These are phyloP conservation scores for Watsonalla cultraria DNA, from an alignment of 2,888 invertebrate species.

Conservation along the genomic window DNA sequence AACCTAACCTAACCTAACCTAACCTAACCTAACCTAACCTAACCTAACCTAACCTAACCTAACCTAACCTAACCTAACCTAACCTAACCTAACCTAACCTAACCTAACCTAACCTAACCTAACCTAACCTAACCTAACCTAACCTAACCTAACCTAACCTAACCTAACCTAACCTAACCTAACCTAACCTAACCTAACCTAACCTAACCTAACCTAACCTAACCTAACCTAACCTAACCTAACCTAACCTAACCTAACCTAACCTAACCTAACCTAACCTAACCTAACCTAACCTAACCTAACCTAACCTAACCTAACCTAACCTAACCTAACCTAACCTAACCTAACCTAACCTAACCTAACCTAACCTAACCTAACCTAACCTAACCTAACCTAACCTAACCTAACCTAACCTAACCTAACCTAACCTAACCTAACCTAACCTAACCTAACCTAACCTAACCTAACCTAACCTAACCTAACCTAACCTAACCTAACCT, in stretches of 20 bases:
- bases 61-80: conserved; percentile 15
- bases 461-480: too few species aligned
- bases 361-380: conserved; percentile 13
- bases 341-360: conserved; percentile 17
- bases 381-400: conserved; percentile 11
- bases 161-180: conserved; percentile 16
- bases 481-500: too few species aligned
- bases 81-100: conserved; percentile 12
- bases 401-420: conserved; percentile 14
- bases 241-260: conserved; percentile 16
- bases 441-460: too few species aligned
- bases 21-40: conserved; percentile 15
- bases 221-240: conserved; percentile 14
- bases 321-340: conserved; percentile 19
- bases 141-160: conserved; percentile 15
- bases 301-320: conserved; percentile 19
- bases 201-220: conserved; percentile 13
- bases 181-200: conserved; percentile 16
- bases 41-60: conserved; percentile 15
- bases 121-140: conserved; percentile 11
- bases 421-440: conserved; percentile 13
- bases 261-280: conserved; percentile 18
- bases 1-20: conserved; percentile 13
- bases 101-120: conserved; percentile 12
- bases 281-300: conserved; percentile 16